These are phyloP conservation scores for Adineta ricciae DNA, from an alignment of 2,888 invertebrate genomes.

Conservation along the genomic window DNA sequence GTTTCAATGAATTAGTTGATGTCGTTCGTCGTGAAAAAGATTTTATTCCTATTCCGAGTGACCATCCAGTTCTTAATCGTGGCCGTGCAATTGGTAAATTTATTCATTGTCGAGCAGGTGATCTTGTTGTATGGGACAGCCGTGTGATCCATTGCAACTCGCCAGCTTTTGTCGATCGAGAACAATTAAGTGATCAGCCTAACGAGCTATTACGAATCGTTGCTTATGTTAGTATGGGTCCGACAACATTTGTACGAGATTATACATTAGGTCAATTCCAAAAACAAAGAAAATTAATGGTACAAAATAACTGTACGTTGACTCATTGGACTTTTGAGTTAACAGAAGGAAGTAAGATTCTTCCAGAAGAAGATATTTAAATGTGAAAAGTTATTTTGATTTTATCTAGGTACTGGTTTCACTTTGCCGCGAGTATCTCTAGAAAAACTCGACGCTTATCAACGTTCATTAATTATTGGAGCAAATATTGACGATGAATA, in stretches of 20 bases:
- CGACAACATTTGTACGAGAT: neutral
- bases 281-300: neutral
- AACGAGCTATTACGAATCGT: neutral
- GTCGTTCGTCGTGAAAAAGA: neutral
- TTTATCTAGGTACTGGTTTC: neutral
- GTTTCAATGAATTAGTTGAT: neutral
- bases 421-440: neutral
- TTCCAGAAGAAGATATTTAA: neutral
- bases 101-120: neutral
- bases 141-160: slow-evolving; percentile 10
- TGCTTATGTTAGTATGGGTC: neutral
- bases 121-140: slow-evolving; percentile 15
- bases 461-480: neutral
- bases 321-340: neutral
- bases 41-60: neutral
- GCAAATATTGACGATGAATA: neutral
- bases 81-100: neutral
- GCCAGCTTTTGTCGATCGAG: neutral
- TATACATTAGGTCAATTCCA: neutral
- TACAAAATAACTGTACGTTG: slow-evolving; percentile 4
- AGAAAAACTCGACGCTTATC: neutral
- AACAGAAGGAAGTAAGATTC: neutral
- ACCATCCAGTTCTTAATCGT: neutral
- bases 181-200: neutral
- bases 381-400: neutral